Conservation (phyloP, 2,113 vertebrate species). For the Urocitellus parryii region DNA sequence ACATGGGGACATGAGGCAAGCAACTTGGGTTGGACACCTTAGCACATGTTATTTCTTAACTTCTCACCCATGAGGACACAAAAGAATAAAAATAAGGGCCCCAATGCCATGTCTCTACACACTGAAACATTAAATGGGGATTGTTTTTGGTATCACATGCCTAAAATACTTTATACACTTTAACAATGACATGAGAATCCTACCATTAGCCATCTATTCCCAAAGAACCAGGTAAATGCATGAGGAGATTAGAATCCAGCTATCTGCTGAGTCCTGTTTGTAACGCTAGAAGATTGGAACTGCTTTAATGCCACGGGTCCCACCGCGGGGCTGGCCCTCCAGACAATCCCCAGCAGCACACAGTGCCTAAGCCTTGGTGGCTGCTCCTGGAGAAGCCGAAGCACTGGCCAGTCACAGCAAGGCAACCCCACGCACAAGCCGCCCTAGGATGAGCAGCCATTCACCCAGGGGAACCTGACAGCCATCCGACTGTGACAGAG, state of each 20-base stretch:
- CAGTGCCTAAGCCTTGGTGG: background rate
- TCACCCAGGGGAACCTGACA: background rate
- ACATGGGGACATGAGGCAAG: too few relatives aligned
- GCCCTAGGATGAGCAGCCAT: background rate
- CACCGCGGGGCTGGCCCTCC: too few relatives aligned
- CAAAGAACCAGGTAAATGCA: background rate
- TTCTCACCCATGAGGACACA: background rate
- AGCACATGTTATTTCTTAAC: too few relatives aligned
- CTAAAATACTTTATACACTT: background rate
- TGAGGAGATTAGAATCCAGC: background rate
- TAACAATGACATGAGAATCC: background rate
- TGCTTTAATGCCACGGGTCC: too few relatives aligned
- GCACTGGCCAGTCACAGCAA: background rate
- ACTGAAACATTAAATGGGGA: background rate
- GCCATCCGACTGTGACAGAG: too few relatives aligned
- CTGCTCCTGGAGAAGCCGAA: background rate
- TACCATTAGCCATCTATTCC: background rate
- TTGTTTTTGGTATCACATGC: background rate
- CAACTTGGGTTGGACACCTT: too few relatives aligned
- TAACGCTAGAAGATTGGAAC: background rate
- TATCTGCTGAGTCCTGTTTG: background rate
- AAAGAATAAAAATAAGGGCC: background rate
- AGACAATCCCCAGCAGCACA: too few relatives aligned
- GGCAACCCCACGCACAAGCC: background rate
- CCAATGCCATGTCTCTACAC: background rate